Percentiles rank a stretch among this genome's conserved stretches.
Evolutionary conservation across 2,888 invertebrate species (phyloP).

Genomic region (Pseudolycoriella hygida): DNA sequence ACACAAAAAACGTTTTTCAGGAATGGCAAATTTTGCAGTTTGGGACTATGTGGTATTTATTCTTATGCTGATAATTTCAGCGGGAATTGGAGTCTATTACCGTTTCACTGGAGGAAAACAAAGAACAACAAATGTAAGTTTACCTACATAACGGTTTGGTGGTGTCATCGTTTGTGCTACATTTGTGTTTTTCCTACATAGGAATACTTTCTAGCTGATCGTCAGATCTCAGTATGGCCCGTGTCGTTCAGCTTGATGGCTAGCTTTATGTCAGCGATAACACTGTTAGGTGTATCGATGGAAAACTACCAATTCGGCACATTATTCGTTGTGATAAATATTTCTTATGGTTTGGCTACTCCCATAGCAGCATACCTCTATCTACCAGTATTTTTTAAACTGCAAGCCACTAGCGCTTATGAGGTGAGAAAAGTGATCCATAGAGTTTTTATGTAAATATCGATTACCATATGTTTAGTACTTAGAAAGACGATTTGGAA

Average conservation of each 20-base stretch:
- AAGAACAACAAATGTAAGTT: slow-evolving; percentile 44
- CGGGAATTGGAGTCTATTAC: slow-evolving; percentile 67
- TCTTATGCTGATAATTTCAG: slow-evolving; percentile 49
- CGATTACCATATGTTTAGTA: slow-evolving; percentile 46
- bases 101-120: slow-evolving; percentile 72
- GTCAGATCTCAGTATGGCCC: slow-evolving; percentile 59
- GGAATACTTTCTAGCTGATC: slow-evolving; percentile 72
- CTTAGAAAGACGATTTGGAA: slow-evolving; percentile 72
- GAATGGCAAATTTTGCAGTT: slow-evolving; percentile 33
- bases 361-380: slow-evolving; percentile 61
- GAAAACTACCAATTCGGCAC: slow-evolving; percentile 75
- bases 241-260: slow-evolving; percentile 83
- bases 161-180: no score
- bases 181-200: no score
- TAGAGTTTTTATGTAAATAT: no score
- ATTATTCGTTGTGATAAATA: slow-evolving; percentile 59
- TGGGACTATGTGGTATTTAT: slow-evolving; percentile 64
- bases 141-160: no score
- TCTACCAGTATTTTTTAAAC: slow-evolving; percentile 69
- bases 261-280: slow-evolving; percentile 86
- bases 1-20: no score
- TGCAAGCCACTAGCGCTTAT: slow-evolving; percentile 74
- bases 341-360: slow-evolving; percentile 58
- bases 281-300: slow-evolving; percentile 67
- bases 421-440: slow-evolving; percentile 35